A percentile compares a stretch with the other conserved stretches of the same genome.
These are phyloP conservation scores for Aphodius granarius DNA, from an alignment of 2,888 invertebrate species.

Conservation along the genomic window DNA sequence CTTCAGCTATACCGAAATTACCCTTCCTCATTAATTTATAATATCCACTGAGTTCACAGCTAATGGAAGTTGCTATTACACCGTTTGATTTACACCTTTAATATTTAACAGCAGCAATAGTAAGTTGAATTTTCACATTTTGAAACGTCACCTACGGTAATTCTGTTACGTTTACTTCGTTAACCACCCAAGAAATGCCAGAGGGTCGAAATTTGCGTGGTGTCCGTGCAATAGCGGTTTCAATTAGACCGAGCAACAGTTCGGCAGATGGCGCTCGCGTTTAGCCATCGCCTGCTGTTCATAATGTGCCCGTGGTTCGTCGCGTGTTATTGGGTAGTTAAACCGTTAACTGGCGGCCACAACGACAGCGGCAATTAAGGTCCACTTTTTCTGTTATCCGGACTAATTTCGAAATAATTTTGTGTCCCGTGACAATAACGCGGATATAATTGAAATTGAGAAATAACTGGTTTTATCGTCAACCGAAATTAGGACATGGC, in stretches of 20 bases:
- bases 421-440: neutral
- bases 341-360: neutral
- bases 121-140: no score
- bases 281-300: neutral
- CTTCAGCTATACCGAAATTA: neutral
- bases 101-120: neutral
- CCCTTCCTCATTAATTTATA: neutral
- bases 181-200: neutral
- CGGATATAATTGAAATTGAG: neutral
- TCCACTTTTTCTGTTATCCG: neutral
- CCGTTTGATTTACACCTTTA: neutral
- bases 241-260: neutral
- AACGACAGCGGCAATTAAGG: neutral
- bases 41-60: neutral
- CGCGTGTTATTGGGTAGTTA: neutral
- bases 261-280: neutral
- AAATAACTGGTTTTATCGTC: neutral
- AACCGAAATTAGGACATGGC: no score
- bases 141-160: no score
- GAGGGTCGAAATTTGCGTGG: neutral
- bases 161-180: neutral
- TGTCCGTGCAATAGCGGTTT: neutral
- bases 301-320: neutral
- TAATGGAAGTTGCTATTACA: neutral
- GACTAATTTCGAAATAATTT: neutral